Base-by-base conservation (phyloP, 2,888 invertebrate genomes). In the Venusia cambrica region DNA sequence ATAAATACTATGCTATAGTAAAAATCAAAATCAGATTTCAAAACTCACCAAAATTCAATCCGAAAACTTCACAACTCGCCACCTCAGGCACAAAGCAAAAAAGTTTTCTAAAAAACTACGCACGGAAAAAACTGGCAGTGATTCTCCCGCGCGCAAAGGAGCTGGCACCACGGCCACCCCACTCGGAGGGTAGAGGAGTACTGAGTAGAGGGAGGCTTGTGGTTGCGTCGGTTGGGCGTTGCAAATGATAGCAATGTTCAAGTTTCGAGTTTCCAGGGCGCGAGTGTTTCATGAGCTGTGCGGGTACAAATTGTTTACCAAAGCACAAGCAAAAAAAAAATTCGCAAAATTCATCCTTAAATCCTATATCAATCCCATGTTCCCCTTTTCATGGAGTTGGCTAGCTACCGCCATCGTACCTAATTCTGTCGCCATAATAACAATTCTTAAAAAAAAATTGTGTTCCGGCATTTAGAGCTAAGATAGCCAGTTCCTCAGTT, bases 241-340 rank as follows among this genome's bases (percentile, higher is more conserved):
- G 66, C 59, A 64, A 72, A 69, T 72, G 67, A 76, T 65, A 62
- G 60, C 52, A 40, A 52, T 58, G 58, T 64, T 67, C 65, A 39
- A 72, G 64, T 73, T 74, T 64, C 56, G 63, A 70, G 68, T 54
- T 59, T 54, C 45, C 49, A 50, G 46, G 53, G 30, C 29, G 46
- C 36, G 25, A 45, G 58, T 25, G 3, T 25, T 46, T 44, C 44
- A 45, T 35, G 9, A 13, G 33, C 16, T 5, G 5, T 18, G 32
- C 32, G 37, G 14, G 33, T 9, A 5, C 22, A 7, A n/a, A n/a
- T n/a, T n/a, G n/a, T n/a, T n/a, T n/a, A n/a, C n/a, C n/a, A n/a
- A n/a, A n/a, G n/a, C n/a, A n/a, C n/a, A n/a, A n/a, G n/a, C n/a
- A n/a, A n/a, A n/a, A n/a, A n/a, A n/a, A n/a, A n/a, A n/a, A n/a